Conservation (phyloP, 2,113 vertebrate species). For the Scalopus aquaticus region DNA sequence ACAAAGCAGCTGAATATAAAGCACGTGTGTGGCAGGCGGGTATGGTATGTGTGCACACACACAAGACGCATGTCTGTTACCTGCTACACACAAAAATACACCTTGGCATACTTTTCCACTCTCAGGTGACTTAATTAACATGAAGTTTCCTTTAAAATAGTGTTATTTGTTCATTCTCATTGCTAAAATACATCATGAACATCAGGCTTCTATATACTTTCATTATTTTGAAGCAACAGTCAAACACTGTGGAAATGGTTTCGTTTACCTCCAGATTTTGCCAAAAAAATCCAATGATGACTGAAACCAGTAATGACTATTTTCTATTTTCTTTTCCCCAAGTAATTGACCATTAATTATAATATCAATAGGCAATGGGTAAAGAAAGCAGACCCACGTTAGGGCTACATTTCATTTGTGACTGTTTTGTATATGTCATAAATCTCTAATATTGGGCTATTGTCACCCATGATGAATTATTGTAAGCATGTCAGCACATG, state of each 20-base stretch:
- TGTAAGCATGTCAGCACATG: slow-evolving; percentile 93
- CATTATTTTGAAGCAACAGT: slow-evolving; percentile 79
- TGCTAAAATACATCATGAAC: slow-evolving; percentile 61
- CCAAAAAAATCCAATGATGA: slow-evolving; percentile 83
- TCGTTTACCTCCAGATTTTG: slow-evolving; percentile 85
- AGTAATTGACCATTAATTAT: slow-evolving; percentile 92
- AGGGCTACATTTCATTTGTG: slow-evolving; percentile 87
- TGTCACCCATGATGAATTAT: slow-evolving; percentile 94
- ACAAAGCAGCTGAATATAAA: slow-evolving; percentile 7
- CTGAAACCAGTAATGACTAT: slow-evolving; percentile 90
- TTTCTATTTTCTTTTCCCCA: slow-evolving; percentile 87
- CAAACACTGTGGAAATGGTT: slow-evolving; percentile 83
- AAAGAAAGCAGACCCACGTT: slow-evolving; percentile 85
- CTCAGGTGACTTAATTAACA: slow-evolving; percentile 29
- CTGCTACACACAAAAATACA: neutral
- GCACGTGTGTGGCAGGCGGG: neutral
- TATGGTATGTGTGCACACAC: neutral
- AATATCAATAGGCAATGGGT: slow-evolving; percentile 89
- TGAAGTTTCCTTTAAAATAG: slow-evolving; percentile 58
- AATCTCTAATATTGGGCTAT: slow-evolving; percentile 95
- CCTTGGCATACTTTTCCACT: slow-evolving; percentile 49
- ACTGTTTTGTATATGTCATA: slow-evolving; percentile 91
- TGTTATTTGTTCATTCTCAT: slow-evolving; percentile 65
- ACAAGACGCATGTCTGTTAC: neutral
- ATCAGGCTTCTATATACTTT: slow-evolving; percentile 58